These are phyloP conservation scores for Agrochola macilenta DNA, from an alignment of 2,888 invertebrate species.

Conservation along the genomic window DNA sequence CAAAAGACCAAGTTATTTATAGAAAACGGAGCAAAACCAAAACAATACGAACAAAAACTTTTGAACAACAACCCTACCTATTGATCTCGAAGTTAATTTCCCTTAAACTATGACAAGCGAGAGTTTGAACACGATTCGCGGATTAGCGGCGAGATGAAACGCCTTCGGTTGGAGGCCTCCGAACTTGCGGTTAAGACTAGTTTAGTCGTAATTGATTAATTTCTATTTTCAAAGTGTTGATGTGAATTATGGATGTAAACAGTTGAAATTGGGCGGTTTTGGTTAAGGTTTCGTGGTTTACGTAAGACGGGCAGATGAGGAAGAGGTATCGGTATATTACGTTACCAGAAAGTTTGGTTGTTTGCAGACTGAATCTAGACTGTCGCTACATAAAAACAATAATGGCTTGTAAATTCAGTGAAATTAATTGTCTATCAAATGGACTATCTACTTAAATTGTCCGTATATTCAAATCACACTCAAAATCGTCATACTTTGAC, in stretches of 20 bases:
- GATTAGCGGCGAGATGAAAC: constrained; percentile 69
- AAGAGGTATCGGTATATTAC: too few species aligned
- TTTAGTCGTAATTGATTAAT: constrained; percentile 62
- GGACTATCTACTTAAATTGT: neutral
- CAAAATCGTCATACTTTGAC: neutral
- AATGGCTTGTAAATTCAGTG: neutral
- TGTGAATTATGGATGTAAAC: constrained; percentile 58
- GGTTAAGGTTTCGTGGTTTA: neutral
- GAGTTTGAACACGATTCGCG: constrained; percentile 69
- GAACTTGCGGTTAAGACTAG: constrained; percentile 54
- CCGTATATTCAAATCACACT: neutral
- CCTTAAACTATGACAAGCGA: constrained; percentile 68
- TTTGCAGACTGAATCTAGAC: neutral
- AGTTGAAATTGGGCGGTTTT: constrained; percentile 31
- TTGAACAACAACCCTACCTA: constrained; percentile 55
- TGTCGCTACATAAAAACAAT: neutral
- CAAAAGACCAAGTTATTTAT: constrained; percentile 39
- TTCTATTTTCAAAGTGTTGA: constrained; percentile 51
- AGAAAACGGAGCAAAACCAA: constrained; percentile 32
- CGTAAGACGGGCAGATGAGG: too few species aligned
- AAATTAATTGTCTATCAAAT: neutral
- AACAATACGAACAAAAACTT: constrained; percentile 50
- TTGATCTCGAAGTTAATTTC: constrained; percentile 63
- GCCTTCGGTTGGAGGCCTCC: constrained; percentile 38
- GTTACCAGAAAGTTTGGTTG: too few species aligned